phyloP scores from a whole-genome alignment of 2,797 vertebrate species.

The Acanthis flammea region DNA sequence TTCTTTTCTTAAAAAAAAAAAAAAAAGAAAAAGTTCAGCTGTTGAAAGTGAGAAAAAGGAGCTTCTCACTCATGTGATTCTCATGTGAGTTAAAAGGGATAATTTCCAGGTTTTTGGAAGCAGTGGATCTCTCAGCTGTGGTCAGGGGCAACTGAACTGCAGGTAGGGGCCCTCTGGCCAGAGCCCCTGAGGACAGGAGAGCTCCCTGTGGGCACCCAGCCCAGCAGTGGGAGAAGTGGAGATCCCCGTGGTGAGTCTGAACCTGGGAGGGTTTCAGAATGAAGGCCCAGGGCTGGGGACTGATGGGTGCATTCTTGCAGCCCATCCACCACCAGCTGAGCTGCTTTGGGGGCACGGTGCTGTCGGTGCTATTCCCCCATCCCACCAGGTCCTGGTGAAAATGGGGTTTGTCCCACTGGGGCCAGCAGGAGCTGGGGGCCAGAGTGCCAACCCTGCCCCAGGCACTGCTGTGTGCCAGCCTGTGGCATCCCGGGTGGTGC shows the following conservation, averaged over 20 bases:
- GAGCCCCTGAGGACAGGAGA: not conserved
- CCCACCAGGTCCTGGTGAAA: too few relatives aligned
- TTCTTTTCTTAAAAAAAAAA: not conserved
- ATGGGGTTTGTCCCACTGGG: not conserved
- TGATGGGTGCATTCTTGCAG: rapidly evolving
- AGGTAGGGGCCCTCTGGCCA: not conserved
- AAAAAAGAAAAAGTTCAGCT: not conserved
- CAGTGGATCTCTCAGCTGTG: rapidly evolving
- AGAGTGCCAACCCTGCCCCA: not conserved
- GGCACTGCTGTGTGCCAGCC: not conserved
- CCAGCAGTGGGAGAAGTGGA: too few relatives aligned
- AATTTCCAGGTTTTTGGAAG: not conserved
- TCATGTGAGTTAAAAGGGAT: not conserved
- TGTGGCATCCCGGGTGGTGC: rapidly evolving
- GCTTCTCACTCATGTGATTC: not conserved
- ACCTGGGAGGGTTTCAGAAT: rapidly evolving
- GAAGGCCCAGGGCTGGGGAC: rapidly evolving
- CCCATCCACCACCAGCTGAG: not conserved
- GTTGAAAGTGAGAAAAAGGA: not conserved
- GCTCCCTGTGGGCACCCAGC: not conserved
- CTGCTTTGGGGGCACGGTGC: not conserved
- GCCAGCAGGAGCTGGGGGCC: rapidly evolving
- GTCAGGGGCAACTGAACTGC: not conserved
- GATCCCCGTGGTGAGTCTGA: rapidly evolving
- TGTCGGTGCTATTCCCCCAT: rapidly evolving